Percentiles rank a stretch among this genome's conserved stretches.
Evolutionary conservation across 2,113 vertebrate genomes (phyloP).

Genomic region (Morone saxatilis): DNA sequence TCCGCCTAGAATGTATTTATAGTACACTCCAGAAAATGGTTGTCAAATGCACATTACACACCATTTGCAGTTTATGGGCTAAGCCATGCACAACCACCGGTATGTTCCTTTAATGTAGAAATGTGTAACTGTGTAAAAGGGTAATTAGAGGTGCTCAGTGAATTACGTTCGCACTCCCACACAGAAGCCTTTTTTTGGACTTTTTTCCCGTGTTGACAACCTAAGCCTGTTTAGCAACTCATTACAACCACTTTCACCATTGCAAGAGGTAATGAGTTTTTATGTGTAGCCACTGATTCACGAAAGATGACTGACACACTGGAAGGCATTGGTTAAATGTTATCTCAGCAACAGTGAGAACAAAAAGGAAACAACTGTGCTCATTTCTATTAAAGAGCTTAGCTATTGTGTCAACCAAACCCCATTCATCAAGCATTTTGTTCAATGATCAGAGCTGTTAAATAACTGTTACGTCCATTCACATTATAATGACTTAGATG

Average conservation of each 20-base stretch:
- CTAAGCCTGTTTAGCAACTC: constrained; percentile 64
- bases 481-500: constrained; percentile 2
- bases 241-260: constrained; percentile 62
- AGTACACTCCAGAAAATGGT: constrained; percentile 10
- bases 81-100: constrained; percentile 28
- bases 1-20: not conserved
- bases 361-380: constrained; percentile 12
- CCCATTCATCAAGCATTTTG: constrained; percentile 29
- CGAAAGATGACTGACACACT: constrained; percentile 33
- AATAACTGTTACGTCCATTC: constrained; percentile 20
- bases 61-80: constrained; percentile 45
- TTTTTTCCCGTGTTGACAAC: constrained; percentile 49
- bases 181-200: constrained; percentile 52
- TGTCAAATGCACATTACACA: constrained; percentile 34
- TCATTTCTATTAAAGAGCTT: constrained; percentile 26
- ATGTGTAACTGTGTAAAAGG: constrained; percentile 50
- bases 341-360: constrained; percentile 28
- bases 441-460: constrained; percentile 4
- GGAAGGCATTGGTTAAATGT: constrained; percentile 54
- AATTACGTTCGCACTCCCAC: constrained; percentile 63
- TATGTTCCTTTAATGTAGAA: constrained; percentile 52
- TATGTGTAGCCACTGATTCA: constrained; percentile 43
- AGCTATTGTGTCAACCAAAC: constrained; percentile 32
- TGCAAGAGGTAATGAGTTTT: constrained; percentile 63
- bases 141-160: constrained; percentile 64